Percentiles rank a stretch among this genome's conserved stretches.
phyloP scores from a whole-genome alignment of 2,113 vertebrate genomes.

The Notarius lentiginosus region DNA sequence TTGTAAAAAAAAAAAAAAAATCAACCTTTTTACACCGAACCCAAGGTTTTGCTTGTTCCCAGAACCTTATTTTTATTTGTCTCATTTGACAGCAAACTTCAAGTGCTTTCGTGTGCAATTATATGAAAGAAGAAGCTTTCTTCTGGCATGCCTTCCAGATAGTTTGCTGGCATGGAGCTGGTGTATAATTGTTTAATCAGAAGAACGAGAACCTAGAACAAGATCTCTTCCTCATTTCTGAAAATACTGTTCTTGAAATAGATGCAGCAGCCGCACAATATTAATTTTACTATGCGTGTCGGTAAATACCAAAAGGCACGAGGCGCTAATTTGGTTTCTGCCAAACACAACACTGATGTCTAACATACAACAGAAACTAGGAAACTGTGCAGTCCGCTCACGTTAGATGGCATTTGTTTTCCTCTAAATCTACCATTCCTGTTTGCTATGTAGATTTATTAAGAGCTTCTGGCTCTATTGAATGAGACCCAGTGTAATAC shows the following conservation, averaged over 20 bases:
- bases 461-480: neutral
- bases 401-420: neutral
- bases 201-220: neutral
- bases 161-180: neutral
- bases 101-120: neutral
- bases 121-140: neutral
- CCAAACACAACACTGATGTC: slow-evolving; percentile 3
- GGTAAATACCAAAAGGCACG: slow-evolving; percentile 7
- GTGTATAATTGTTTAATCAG: neutral
- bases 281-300: slow-evolving; percentile 16
- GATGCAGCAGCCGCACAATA: neutral
- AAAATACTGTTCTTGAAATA: neutral
- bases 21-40: neutral
- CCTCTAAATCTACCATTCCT: neutral
- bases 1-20: neutral
- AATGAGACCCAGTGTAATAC: neutral
- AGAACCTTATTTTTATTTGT: no score
- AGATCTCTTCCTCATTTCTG: neutral
- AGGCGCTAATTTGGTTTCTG: slow-evolving; percentile 22
- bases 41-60: neutral
- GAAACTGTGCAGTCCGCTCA: neutral
- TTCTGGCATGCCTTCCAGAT: neutral
- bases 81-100: neutral
- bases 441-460: slow-evolving; percentile 10
- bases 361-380: neutral